Evolutionary conservation across 2,888 invertebrate genomes (phyloP).

Genomic region (Rhaphigaster nebulosa): DNA sequence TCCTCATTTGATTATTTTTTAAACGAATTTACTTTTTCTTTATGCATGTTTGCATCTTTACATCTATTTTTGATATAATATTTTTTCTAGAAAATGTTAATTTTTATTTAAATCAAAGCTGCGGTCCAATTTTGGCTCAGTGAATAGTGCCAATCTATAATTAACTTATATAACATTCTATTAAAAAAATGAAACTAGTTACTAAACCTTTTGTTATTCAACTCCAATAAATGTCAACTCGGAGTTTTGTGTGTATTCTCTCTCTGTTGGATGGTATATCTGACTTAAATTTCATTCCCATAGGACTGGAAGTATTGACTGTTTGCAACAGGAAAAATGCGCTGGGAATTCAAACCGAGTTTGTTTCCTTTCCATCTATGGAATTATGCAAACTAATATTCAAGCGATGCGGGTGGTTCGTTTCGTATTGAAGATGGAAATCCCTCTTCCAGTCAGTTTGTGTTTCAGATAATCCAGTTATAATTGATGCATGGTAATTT

Average conservation of each 20-base stretch:
- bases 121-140: too few relatives aligned
- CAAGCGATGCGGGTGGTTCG: neutral
- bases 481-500: neutral
- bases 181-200: too few relatives aligned
- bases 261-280: neutral
- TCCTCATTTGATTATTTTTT: too few relatives aligned
- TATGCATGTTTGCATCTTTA: too few relatives aligned
- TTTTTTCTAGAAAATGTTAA: too few relatives aligned
- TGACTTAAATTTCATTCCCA: neutral
- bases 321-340: neutral
- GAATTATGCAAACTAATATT: neutral
- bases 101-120: too few relatives aligned
- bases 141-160: too few relatives aligned
- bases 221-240: neutral
- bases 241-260: neutral
- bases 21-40: too few relatives aligned
- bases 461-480: neutral
- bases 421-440: neutral
- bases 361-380: neutral
- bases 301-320: neutral
- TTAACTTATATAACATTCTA: too few relatives aligned
- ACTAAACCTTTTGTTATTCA: neutral
- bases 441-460: neutral
- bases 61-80: too few relatives aligned
- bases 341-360: neutral